Percentiles rank a stretch among this genome's conserved stretches.
These are phyloP conservation scores for Tragelaphus buxtoni DNA, from an alignment of 2,113 vertebrate genomes.

Conservation along the genomic window DNA sequence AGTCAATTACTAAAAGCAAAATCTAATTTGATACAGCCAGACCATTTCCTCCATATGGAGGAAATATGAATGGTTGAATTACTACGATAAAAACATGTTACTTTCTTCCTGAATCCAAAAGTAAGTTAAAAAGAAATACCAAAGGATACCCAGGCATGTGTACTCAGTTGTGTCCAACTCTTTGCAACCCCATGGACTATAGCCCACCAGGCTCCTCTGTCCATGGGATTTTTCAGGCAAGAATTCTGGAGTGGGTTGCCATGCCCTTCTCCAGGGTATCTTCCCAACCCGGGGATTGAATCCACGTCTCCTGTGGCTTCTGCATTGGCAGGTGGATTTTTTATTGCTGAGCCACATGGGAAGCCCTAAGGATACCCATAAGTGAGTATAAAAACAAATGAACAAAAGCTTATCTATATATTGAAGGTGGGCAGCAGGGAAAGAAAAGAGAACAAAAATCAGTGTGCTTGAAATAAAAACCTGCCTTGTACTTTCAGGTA, in stretches of 20 bases:
- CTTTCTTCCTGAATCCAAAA: slow-evolving; percentile 31
- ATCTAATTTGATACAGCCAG: not conserved
- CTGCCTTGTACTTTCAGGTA: slow-evolving; percentile 66
- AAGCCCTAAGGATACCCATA: not conserved
- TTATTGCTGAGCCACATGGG: not conserved
- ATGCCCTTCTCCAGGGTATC: not conserved
- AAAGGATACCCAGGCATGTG: not conserved
- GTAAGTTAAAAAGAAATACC: not conserved
- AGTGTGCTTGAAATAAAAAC: slow-evolving; percentile 61
- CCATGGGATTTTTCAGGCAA: not conserved
- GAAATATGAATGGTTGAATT: not conserved
- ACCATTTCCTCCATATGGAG: not conserved
- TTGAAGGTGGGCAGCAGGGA: not conserved
- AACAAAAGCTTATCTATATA: too few species aligned
- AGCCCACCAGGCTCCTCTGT: not conserved
- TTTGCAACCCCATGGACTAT: not conserved
- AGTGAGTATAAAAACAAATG: too few species aligned
- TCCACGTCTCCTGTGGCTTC: fast-evolving
- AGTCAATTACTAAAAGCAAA: slow-evolving; percentile 6
- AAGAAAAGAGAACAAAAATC: slow-evolving; percentile 5
- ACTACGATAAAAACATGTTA: not conserved
- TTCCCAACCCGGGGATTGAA: not conserved
- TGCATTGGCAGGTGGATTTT: not conserved
- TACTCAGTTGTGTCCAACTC: not conserved
- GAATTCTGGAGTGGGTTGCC: not conserved